Percentiles rank a stretch among this genome's conserved stretches.
These are phyloP conservation scores for Pangasius sanitwongsei DNA, from an alignment of 2,797 vertebrate species.

Conservation along the genomic window DNA sequence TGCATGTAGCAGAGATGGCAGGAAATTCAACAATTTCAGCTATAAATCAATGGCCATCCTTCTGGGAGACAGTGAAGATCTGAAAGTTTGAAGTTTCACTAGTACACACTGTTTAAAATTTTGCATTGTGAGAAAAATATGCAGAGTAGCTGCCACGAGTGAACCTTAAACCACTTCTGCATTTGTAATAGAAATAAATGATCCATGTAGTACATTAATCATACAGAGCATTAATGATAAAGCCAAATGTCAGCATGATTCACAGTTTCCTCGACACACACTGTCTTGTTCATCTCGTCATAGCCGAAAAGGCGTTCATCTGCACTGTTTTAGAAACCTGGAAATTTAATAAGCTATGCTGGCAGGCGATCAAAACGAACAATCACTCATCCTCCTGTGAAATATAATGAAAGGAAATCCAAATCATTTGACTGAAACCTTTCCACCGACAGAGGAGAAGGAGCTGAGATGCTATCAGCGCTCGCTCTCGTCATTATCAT, in stretches of 20 bases:
- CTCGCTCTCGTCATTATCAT: neutral
- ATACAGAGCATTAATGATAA: slow-evolving; percentile 26
- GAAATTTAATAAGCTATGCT: slow-evolving; percentile 10
- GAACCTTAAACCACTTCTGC: slow-evolving; percentile 15
- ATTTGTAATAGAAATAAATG: slow-evolving; percentile 35
- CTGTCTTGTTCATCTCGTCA: slow-evolving; percentile 19
- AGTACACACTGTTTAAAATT: neutral
- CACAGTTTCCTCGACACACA: slow-evolving; percentile 6
- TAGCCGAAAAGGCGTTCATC: neutral
- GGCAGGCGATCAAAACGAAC: slow-evolving; percentile 10
- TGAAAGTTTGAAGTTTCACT: neutral
- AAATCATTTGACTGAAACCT: neutral
- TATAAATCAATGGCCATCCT: slow-evolving; percentile 4
- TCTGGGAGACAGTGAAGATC: neutral
- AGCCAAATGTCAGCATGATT: slow-evolving; percentile 39
- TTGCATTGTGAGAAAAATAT: neutral
- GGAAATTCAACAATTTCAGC: neutral
- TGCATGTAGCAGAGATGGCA: neutral
- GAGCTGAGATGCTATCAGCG: neutral
- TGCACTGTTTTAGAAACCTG: slow-evolving; percentile 18
- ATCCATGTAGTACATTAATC: slow-evolving; percentile 36
- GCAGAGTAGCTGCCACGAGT: neutral
- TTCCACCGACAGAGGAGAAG: neutral
- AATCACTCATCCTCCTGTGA: slow-evolving; percentile 16
- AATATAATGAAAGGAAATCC: slow-evolving; percentile 23